Percentiles rank a stretch among this genome's conserved stretches.
Evolutionary conservation across 2,113 vertebrate genomes (phyloP).

Genomic region (Notarius lentiginosus): DNA sequence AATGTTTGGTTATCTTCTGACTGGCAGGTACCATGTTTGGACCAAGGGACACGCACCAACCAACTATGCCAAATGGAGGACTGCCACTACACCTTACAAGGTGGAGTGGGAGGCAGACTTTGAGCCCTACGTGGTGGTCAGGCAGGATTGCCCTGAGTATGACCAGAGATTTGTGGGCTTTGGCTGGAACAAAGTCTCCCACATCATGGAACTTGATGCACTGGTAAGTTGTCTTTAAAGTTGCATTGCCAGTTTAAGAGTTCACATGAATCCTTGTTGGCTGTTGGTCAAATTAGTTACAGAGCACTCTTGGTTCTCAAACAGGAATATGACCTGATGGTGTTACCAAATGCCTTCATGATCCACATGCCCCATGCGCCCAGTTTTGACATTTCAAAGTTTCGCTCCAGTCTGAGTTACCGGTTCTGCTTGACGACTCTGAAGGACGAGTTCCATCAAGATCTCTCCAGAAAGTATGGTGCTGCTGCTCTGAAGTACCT

Average conservation of each 20-base stretch:
- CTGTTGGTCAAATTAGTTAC: neutral
- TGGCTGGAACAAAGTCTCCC: slow-evolving; percentile 98
- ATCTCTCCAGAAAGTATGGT: slow-evolving; percentile 88
- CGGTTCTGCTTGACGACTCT: slow-evolving; percentile 85
- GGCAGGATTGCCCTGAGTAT: slow-evolving; percentile 86
- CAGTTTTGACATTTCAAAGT: slow-evolving; percentile 95
- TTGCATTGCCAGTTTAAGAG: neutral
- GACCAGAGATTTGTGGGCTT: slow-evolving; percentile 95
- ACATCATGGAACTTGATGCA: slow-evolving; percentile 91
- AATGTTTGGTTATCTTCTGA: neutral
- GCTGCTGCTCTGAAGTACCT: slow-evolving; percentile 95
- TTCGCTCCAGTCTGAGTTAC: slow-evolving; percentile 85
- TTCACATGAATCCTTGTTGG: no score
- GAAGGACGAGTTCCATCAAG: slow-evolving; percentile 95
- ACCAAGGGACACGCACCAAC: slow-evolving; percentile 89
- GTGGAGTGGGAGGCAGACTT: slow-evolving; percentile 93
- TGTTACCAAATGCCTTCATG: slow-evolving; percentile 93
- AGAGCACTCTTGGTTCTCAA: neutral
- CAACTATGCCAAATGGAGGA: slow-evolving; percentile 91
- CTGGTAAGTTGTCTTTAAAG: slow-evolving; percentile 74
- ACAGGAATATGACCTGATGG: slow-evolving; percentile 90
- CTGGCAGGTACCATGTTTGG: slow-evolving; percentile 89
- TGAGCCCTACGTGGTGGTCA: slow-evolving; percentile 93
- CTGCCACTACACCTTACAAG: slow-evolving; percentile 82
- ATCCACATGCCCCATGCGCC: slow-evolving; percentile 96